phyloP scores from a whole-genome alignment of 1,140 invertebrate genomes.

The Schlechtendalia chinensis region DNA sequence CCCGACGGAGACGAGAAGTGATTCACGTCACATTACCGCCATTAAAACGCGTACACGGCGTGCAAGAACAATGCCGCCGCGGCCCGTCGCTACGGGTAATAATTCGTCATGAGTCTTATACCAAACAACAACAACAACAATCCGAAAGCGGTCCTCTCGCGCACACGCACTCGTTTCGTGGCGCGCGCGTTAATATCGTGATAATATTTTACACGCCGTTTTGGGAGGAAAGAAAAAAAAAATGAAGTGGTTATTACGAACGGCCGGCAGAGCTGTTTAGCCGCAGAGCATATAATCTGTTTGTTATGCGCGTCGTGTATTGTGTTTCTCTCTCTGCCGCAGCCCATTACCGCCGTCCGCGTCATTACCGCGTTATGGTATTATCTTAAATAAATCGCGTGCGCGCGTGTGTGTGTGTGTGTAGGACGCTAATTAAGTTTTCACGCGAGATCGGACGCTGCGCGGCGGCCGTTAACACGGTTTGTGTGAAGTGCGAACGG shows the following conservation, averaged over 20 bases:
- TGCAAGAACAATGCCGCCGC: background rate
- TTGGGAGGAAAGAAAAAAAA: background rate
- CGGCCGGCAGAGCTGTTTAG: background rate
- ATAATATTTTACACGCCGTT: conserved; percentile 40
- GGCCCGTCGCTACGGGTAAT: background rate
- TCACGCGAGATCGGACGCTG: conserved; percentile 31
- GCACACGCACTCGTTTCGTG: background rate
- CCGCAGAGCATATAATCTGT: conserved; percentile 38
- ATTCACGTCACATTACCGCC: background rate
- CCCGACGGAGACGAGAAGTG: too few species aligned
- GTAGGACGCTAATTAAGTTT: conserved; percentile 48
- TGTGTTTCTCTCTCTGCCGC: conserved; percentile 9
- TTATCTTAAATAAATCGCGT: conserved; percentile 48
- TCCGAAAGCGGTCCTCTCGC: background rate
- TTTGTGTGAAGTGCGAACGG: conserved; percentile 45
- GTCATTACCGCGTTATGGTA: conserved; percentile 45
- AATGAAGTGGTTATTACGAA: conserved; percentile 16
- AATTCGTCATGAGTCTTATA: conserved; percentile 30
- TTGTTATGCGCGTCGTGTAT: background rate
- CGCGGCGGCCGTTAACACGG: background rate
- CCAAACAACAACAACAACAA: background rate
- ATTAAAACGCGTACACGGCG: background rate
- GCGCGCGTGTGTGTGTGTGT: too few species aligned
- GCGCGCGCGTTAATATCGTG: background rate
- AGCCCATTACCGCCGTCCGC: too few species aligned